Percentiles rank a stretch among this genome's conserved stretches.
phyloP scores from a whole-genome alignment of 2,113 vertebrate genomes.

The Microtus oregoni region DNA sequence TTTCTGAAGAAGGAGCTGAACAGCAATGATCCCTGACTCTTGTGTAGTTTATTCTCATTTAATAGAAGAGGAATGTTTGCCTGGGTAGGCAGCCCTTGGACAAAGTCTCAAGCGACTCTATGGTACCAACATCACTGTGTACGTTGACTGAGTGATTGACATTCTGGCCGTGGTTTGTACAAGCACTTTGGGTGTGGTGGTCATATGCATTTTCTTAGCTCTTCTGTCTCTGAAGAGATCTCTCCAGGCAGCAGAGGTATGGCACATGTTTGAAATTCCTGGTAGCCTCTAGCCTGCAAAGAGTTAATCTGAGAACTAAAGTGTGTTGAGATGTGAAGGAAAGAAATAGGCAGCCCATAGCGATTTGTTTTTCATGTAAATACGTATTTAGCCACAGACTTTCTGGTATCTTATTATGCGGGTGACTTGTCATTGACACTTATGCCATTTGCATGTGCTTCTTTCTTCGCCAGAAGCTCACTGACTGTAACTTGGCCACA shows the following conservation, averaged over 20 bases:
- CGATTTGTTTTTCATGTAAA: slow-evolving; percentile 65
- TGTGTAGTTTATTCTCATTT: background rate
- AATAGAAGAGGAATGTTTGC: background rate
- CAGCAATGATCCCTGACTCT: background rate
- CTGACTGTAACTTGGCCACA: slow-evolving; percentile 15
- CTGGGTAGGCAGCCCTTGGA: background rate
- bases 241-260: background rate
- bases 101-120: background rate
- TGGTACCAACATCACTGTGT: background rate
- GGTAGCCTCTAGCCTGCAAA: slow-evolving; percentile 18
- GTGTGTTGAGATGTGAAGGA: slow-evolving; percentile 58
- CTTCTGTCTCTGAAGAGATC: background rate
- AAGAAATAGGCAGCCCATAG: background rate
- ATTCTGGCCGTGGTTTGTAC: slow-evolving; percentile 5
- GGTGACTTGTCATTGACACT: slow-evolving; percentile 1
- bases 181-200: background rate
- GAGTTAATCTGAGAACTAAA: slow-evolving; percentile 48
- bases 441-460: slow-evolving; percentile 15
- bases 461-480: slow-evolving; percentile 52
- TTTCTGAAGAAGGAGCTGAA: background rate
- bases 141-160: slow-evolving; percentile 50
- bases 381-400: slow-evolving; percentile 51
- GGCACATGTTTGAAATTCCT: slow-evolving; percentile 51
- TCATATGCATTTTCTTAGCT: background rate
- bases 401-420: slow-evolving; percentile 60